Percentiles rank a stretch among this genome's conserved stretches.
Evolutionary conservation across 2,888 invertebrate species (phyloP).

Genomic region (Cerastis leucographa): DNA sequence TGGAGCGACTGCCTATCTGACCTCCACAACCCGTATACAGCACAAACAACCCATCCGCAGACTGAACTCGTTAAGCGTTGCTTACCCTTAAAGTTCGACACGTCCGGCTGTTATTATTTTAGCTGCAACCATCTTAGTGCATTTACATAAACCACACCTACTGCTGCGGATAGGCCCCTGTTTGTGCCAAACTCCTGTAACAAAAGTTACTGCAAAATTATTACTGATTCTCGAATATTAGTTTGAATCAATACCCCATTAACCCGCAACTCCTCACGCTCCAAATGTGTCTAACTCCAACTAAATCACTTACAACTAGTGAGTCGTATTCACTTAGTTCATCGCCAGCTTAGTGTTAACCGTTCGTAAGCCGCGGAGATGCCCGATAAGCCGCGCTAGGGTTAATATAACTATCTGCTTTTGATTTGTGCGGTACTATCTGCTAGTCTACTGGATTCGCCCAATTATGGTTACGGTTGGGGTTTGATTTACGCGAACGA

Average conservation of each 20-base stretch:
- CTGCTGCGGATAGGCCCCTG: no score
- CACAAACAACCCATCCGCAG: background rate
- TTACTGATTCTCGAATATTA: conserved; percentile 5
- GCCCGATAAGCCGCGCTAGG: conserved; percentile 33
- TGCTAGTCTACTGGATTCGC: conserved; percentile 1
- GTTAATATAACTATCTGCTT: conserved; percentile 47
- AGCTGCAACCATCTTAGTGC: background rate
- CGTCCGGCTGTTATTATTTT: background rate
- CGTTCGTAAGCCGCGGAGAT: conserved; percentile 42
- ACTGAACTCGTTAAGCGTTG: background rate
- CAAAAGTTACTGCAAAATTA: background rate
- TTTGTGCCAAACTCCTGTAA: no score
- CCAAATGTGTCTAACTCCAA: conserved; percentile 26
- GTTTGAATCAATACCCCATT: conserved; percentile 19
- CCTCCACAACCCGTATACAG: no score
- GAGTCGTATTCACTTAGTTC: conserved; percentile 38
- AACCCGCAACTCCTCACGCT: background rate
- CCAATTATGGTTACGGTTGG: conserved; percentile 13
- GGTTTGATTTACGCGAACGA: background rate
- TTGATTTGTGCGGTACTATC: conserved; percentile 57
- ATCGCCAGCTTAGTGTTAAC: conserved; percentile 35
- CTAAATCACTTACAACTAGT: conserved; percentile 41
- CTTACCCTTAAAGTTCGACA: background rate
- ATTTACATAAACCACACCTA: background rate
- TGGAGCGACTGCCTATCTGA: no score